A percentile compares a stretch with the other conserved stretches of the same genome.
These are phyloP conservation scores for Amazona vittata DNA, from an alignment of 2,113 vertebrate genomes.

Conservation along the genomic window DNA sequence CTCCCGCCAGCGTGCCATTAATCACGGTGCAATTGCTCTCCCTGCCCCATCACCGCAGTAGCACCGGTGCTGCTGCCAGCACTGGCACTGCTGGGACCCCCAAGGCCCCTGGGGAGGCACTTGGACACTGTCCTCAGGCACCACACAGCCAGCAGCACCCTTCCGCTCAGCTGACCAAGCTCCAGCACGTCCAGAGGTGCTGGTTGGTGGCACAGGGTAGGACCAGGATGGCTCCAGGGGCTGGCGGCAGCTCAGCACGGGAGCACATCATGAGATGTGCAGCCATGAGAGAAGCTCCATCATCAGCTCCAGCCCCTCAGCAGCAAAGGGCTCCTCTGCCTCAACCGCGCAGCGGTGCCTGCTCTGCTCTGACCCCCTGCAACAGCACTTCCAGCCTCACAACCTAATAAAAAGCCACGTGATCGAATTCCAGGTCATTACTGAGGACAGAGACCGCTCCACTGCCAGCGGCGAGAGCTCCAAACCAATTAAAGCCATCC, in stretches of 20 bases:
- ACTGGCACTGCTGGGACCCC: background rate
- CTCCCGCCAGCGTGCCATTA: background rate
- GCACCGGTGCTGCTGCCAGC: background rate
- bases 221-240: rapidly evolving
- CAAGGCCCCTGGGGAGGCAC: background rate
- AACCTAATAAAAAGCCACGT: background rate
- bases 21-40: background rate
- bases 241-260: background rate
- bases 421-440: constrained; percentile 71
- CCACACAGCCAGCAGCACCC: rapidly evolving
- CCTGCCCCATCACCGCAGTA: background rate
- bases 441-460: constrained; percentile 54
- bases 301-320: background rate
- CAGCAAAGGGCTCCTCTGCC: background rate
- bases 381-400: background rate
- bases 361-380: constrained; percentile 23
- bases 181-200: rapidly evolving
- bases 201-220: background rate
- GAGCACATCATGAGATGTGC: background rate
- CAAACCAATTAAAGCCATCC: constrained; percentile 48
- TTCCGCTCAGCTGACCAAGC: background rate
- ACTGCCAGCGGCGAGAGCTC: background rate
- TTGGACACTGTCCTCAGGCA: background rate
- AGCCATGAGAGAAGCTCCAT: rapidly evolving
- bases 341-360: rapidly evolving